phyloP scores from a whole-genome alignment of 2,113 vertebrate species.

The Cromileptes altivelis region DNA sequence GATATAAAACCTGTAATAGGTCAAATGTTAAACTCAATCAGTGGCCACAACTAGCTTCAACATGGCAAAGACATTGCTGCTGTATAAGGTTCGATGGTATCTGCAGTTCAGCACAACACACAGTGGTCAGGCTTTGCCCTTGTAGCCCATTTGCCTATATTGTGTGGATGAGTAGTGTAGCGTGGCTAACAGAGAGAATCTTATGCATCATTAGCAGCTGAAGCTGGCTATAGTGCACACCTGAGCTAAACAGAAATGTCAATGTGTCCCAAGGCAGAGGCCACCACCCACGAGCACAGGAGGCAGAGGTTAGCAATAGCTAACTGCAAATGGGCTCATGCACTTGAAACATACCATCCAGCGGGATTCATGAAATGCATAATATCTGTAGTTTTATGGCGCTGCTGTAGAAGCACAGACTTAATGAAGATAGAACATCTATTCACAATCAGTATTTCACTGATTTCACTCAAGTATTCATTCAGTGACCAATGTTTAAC shows the following conservation, averaged over 20 bases:
- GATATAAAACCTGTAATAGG: background rate
- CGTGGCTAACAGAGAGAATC: slow-evolving; percentile 54
- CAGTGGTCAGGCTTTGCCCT: slow-evolving; percentile 45
- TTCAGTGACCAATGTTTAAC: slow-evolving; percentile 4
- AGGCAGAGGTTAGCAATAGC: slow-evolving; percentile 32
- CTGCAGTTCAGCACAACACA: slow-evolving; percentile 17
- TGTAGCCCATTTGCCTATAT: slow-evolving; percentile 37
- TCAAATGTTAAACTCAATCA: background rate
- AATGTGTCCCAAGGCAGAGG: slow-evolving; percentile 53
- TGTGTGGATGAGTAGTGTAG: slow-evolving; percentile 25
- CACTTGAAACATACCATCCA: background rate
- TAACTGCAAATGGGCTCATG: slow-evolving; percentile 20
- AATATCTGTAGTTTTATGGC: slow-evolving; percentile 8
- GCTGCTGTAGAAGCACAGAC: background rate
- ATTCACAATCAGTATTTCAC: slow-evolving; percentile 28
- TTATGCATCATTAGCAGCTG: slow-evolving; percentile 61
- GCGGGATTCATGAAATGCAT: background rate
- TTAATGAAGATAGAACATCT: slow-evolving; percentile 20
- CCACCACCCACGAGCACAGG: slow-evolving; percentile 16
- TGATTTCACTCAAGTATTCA: slow-evolving; percentile 8
- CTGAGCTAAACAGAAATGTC: slow-evolving; percentile 50
- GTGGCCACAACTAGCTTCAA: background rate
- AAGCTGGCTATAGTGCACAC: slow-evolving; percentile 46
- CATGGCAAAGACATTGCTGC: background rate
- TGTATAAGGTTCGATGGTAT: background rate